Conservation (phyloP, 2,888 invertebrate species). For the Tholera decimalis region DNA sequence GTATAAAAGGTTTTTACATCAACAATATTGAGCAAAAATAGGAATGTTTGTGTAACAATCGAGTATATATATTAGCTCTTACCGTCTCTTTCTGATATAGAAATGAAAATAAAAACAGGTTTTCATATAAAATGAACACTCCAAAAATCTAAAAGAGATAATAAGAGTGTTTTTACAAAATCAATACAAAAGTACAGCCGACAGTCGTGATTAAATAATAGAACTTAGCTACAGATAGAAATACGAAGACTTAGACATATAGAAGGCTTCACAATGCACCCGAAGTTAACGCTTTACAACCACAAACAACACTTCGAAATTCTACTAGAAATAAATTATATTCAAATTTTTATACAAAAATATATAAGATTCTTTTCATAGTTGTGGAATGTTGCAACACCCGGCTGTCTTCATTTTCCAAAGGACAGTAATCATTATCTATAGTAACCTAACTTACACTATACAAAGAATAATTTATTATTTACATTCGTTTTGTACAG, state of each 20-base stretch:
- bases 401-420: conserved; percentile 78
- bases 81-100: conserved; percentile 54
- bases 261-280: conserved; percentile 81
- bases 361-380: conserved; percentile 65
- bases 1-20: conserved; percentile 63
- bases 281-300: conserved; percentile 79
- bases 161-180: conserved; percentile 46
- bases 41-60: conserved; percentile 67
- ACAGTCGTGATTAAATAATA: conserved; percentile 67
- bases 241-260: conserved; percentile 68
- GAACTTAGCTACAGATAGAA: conserved; percentile 68
- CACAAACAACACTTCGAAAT: conserved; percentile 85
- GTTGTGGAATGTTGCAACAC: conserved; percentile 81
- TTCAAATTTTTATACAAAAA: conserved; percentile 76
- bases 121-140: conserved; percentile 27
- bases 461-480: conserved; percentile 83
- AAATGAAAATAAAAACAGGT: conserved; percentile 43
- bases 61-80: conserved; percentile 58
- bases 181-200: conserved; percentile 60
- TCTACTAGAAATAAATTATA: conserved; percentile 89
- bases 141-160: conserved; percentile 49
- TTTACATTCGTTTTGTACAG: conserved; percentile 89
- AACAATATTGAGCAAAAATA: conserved; percentile 73
- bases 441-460: conserved; percentile 79
- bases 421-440: conserved; percentile 78